These are phyloP conservation scores for Heliconius hewitsoni DNA, from an alignment of 1,140 invertebrate species.

Conservation along the genomic window DNA sequence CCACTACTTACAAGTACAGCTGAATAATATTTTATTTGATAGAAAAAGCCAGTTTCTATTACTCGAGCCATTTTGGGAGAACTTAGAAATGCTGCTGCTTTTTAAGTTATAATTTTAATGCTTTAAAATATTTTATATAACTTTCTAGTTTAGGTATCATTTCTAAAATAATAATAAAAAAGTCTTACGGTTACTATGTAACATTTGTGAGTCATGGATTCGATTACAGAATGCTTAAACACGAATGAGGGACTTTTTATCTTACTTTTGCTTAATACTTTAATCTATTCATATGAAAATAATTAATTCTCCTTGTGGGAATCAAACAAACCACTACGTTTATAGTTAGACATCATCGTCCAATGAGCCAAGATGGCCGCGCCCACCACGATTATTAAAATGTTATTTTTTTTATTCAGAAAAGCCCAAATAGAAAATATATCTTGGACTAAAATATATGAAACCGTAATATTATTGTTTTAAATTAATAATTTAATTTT, in stretches of 20 bases:
- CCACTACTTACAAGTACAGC: neutral
- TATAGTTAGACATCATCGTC: too few relatives aligned
- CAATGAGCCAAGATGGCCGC: too few relatives aligned
- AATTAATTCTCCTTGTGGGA: neutral
- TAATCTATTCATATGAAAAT: neutral
- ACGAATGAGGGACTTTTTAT: too few relatives aligned
- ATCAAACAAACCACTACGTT: too few relatives aligned
- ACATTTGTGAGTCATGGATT: neutral
- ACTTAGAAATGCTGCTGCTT: constrained; percentile 16
- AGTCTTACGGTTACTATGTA: neutral
- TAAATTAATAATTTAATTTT: neutral
- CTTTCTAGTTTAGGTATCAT: neutral
- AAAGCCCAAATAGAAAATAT: too few relatives aligned
- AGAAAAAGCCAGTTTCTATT: constrained; percentile 22
- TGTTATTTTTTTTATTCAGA: too few relatives aligned
- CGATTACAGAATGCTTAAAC: neutral
- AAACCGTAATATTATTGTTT: too few relatives aligned
- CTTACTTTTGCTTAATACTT: too few relatives aligned
- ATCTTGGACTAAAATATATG: too few relatives aligned
- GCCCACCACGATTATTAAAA: too few relatives aligned
- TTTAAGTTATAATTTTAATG: neutral
- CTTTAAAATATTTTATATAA: neutral
- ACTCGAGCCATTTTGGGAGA: constrained; percentile 17
- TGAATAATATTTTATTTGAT: constrained; percentile 29
- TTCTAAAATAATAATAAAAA: neutral